These are phyloP conservation scores for Chrysolina oricalcia DNA, from an alignment of 2,888 invertebrate genomes.

Conservation along the genomic window DNA sequence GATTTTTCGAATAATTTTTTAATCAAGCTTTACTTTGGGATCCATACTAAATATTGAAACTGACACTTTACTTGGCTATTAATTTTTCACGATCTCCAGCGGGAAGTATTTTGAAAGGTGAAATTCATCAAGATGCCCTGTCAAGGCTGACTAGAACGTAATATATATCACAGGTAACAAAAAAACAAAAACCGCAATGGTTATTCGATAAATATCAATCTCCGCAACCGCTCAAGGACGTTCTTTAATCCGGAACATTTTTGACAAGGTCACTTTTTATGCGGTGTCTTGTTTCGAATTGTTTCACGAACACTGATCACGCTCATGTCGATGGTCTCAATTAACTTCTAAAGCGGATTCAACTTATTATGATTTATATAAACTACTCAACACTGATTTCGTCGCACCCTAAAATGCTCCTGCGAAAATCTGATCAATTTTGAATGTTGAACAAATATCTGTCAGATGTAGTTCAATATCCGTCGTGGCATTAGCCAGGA, in stretches of 20 bases:
- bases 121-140: constrained; percentile 2
- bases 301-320: neutral
- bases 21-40: too few species aligned
- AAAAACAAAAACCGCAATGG: constrained; percentile 13
- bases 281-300: neutral
- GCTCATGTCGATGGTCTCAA: neutral
- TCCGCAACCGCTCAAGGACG: constrained; percentile 23
- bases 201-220: constrained; percentile 12
- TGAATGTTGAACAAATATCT: too few species aligned
- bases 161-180: constrained; percentile 13
- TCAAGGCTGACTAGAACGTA: constrained; percentile 13
- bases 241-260: constrained; percentile 27
- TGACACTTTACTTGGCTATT: neutral
- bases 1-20: too few species aligned
- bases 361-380: too few species aligned
- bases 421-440: too few species aligned
- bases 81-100: neutral
- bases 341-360: neutral
- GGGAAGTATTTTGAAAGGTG: neutral
- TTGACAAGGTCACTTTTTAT: constrained; percentile 30
- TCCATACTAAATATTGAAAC: too few species aligned
- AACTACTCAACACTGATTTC: too few species aligned
- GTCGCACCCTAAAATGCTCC: too few species aligned
- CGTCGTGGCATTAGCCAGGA: too few species aligned
- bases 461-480: too few species aligned